Evolutionary conservation across 2,113 vertebrate species (phyloP), one percentile per base, ranked within the genome.

Genomic region (Neoarius graeffei): DNA sequence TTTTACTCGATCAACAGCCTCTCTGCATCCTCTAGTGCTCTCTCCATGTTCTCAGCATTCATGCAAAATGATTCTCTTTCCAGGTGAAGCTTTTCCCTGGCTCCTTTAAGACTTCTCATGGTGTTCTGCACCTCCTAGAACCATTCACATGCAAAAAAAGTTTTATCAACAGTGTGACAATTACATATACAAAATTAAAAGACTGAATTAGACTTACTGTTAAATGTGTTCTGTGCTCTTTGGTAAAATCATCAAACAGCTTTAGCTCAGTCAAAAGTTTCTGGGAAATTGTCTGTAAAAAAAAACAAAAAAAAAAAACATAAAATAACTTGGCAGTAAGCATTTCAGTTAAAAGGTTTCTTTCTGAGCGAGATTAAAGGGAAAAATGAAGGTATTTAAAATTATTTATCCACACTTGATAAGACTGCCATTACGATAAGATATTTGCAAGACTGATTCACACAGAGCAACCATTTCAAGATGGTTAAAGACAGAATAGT

Each of bases 11-110:
- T 87, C 89, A 91, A 52, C 66, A 91, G 93, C 27, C 9, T 87
- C 77, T 95, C 94, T 25, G 94, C 94, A 71, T 94, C 93, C 71
- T 91, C 89, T 13, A 95, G 89, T 81, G 93, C 91, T 64, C 89
- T 89, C 88, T 96, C 93, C 88, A 94, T 90, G 67, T 93, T 91
- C 57, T 92, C 91, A 23, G 90, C 92, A 66, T 94, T 91, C 87
- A 88, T 59, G 9, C 88, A 90, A 83, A 96, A 94, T 50, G 69
- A 83, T 86, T 94, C 89, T n/a, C 92, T 87, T 15, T 96, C 94
- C 66, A 91, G 89, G 48, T 62, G 85, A 90, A 94, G 91, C 11
- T 88, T 86, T 48, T 94, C 91, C 35, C 90, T 90, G 0, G 89
- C 90, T 86, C 91, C 91, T 2, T 48, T 42, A 4, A 95, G 88